Conservation (phyloP, 2,113 vertebrate genomes). For the Hyla sarda region DNA sequence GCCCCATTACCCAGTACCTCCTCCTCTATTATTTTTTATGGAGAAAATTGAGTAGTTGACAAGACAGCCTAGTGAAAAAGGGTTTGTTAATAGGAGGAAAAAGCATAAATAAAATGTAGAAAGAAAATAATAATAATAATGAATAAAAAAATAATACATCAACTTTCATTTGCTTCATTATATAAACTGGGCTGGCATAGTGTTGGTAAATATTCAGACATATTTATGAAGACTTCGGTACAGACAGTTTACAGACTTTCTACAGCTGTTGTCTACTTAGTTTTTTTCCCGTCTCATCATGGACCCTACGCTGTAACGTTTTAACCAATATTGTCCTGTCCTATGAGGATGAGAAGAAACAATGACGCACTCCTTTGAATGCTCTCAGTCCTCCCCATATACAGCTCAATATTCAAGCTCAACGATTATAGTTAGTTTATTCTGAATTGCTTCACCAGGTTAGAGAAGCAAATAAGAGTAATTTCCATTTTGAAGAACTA, state of each 20-base stretch:
- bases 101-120: background rate
- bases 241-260: background rate
- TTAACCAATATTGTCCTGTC: background rate
- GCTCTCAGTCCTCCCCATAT: background rate
- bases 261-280: background rate
- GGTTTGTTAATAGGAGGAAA: background rate
- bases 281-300: background rate
- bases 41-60: constrained; percentile 5
- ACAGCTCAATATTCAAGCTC: background rate
- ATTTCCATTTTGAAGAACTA: background rate
- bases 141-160: background rate
- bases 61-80: background rate
- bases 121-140: background rate
- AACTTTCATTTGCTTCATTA: background rate
- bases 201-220: background rate
- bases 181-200: background rate
- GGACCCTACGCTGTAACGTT: background rate
- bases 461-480: too few species aligned
- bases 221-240: background rate
- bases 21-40: constrained; percentile 15
- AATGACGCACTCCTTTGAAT: background rate
- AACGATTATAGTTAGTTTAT: too few species aligned
- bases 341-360: background rate
- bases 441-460: too few species aligned
- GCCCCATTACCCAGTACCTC: constrained; percentile 23